phyloP scores from a whole-genome alignment of 1,140 invertebrate species.

The Brachionus angularis region DNA sequence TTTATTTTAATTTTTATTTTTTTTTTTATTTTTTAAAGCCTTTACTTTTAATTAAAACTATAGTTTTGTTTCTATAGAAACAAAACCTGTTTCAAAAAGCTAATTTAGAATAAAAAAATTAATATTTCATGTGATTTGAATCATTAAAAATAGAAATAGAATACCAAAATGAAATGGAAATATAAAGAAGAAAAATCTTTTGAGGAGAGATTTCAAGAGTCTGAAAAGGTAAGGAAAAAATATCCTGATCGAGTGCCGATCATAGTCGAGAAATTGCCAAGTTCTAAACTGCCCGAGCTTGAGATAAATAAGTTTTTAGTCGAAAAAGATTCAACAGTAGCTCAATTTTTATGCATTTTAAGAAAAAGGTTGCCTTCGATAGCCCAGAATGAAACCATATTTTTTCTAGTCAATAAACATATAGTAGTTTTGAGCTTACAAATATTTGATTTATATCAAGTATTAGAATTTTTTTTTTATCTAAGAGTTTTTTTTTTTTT shows the following conservation, averaged over 20 bases:
- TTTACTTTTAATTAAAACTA: no score
- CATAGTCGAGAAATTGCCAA: constrained; percentile 96
- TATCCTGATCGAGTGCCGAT: constrained; percentile 97
- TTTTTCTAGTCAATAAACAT: constrained; percentile 22
- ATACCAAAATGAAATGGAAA: constrained; percentile 92
- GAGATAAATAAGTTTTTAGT: constrained; percentile 99
- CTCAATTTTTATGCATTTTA: constrained; percentile 98
- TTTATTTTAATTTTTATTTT: no score
- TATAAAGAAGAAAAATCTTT: constrained; percentile 99
- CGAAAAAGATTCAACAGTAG: constrained; percentile 95
- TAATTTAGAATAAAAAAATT: no score
- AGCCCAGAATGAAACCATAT: constrained; percentile 20
- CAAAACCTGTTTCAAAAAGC: no score
- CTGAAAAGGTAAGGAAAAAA: constrained; percentile 96
- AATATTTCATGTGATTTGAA: no score
- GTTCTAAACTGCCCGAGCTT: constrained; percentile 91
- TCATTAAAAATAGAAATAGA: no score
- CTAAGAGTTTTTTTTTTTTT: no score
- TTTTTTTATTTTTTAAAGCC: no score
- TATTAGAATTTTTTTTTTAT: not conserved
- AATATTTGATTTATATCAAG: constrained; percentile 6
- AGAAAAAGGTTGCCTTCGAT: constrained; percentile 67
- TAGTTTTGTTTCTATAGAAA: no score
- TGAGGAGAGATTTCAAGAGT: constrained; percentile 94
- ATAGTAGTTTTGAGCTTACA: not conserved